phyloP scores from a whole-genome alignment of 2,888 invertebrate species.

The Caenorhabditis japonica region DNA sequence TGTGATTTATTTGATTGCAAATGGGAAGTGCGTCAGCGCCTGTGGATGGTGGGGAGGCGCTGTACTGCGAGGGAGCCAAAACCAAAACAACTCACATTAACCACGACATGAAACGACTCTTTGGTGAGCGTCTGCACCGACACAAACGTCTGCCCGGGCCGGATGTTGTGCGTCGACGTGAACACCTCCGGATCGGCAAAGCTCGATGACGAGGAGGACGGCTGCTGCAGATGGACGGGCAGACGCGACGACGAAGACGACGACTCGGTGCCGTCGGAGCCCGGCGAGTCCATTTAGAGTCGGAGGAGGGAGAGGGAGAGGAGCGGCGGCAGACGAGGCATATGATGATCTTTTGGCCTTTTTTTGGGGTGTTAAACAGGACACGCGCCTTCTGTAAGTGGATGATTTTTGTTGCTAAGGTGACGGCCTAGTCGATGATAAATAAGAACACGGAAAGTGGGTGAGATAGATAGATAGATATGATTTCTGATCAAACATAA shows the following conservation, averaged over 20 bases:
- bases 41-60: too few species aligned
- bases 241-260: conserved; percentile 48
- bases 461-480: conserved; percentile 33
- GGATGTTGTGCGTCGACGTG: conserved; percentile 56
- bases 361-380: not conserved
- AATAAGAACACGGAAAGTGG: conserved; percentile 15
- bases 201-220: conserved; percentile 59
- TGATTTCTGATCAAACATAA: too few species aligned
- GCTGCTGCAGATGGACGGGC: conserved; percentile 62
- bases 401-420: too few species aligned
- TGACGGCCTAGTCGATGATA: not conserved
- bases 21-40: too few species aligned
- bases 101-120: conserved; percentile 60
- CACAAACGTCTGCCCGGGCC: conserved; percentile 61
- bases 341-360: not conserved
- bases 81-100: conserved; percentile 63
- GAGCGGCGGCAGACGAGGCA: not conserved
- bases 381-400: too few species aligned
- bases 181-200: conserved; percentile 59
- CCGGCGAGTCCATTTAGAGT: conserved; percentile 49
- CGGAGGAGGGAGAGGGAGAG: not conserved
- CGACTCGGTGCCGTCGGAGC: conserved; percentile 35
- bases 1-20: too few species aligned
- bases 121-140: conserved; percentile 66
- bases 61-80: too few species aligned